These are phyloP conservation scores for Troides aeacus DNA, from an alignment of 2,888 invertebrate genomes.

Conservation along the genomic window DNA sequence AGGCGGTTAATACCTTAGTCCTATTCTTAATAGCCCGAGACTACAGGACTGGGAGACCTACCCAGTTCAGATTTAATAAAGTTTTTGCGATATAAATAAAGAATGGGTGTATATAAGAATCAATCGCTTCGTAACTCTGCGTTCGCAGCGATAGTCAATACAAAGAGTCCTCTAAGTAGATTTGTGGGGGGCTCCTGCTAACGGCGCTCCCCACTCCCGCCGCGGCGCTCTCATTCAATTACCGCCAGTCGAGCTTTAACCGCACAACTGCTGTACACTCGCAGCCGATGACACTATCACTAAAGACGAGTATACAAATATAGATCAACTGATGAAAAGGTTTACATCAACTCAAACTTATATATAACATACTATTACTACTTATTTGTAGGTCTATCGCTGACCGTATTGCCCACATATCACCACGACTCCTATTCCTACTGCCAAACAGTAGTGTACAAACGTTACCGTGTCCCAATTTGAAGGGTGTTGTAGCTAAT, in stretches of 20 bases:
- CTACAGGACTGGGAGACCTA: no score
- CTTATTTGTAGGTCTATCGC: no score
- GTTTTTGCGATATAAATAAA: background rate
- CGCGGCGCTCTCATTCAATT: slow-evolving; percentile 59
- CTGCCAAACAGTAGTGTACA: no score
- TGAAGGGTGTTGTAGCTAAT: no score
- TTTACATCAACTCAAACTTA: no score
- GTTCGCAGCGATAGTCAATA: slow-evolving; percentile 59
- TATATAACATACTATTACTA: no score
- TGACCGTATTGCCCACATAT: no score
- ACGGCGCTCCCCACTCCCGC: slow-evolving; percentile 45
- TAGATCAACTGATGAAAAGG: no score
- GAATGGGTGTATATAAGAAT: slow-evolving; percentile 1
- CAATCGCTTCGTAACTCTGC: slow-evolving; percentile 40
- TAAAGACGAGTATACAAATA: background rate
- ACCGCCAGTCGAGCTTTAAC: slow-evolving; percentile 38
- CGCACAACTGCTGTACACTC: slow-evolving; percentile 25
- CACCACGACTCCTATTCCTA: no score
- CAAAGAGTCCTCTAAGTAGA: slow-evolving; percentile 72
- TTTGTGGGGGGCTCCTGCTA: slow-evolving; percentile 53
- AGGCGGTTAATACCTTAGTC: no score
- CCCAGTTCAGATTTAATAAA: background rate
- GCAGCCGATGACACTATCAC: slow-evolving; percentile 7
- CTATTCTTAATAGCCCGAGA: no score
- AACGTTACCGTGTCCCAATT: no score